Base-by-base conservation (phyloP, 2,113 vertebrate species). In the Elanoides forficatus region DNA sequence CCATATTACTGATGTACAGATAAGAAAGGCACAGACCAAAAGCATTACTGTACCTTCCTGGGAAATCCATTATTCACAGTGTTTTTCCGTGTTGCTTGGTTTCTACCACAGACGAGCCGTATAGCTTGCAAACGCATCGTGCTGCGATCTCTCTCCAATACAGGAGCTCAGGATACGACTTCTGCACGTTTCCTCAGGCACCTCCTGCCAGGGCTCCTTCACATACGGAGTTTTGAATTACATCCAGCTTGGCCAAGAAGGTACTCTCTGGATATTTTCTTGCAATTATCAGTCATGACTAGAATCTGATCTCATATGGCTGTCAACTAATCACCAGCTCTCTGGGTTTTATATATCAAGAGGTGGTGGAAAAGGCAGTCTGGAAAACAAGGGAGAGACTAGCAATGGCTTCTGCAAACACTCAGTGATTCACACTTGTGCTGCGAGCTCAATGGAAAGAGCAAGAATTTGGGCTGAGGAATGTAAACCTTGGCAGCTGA, bases 61-160 rank as follows among this genome's bases (percentile, higher is more conserved):
- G 68, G 58, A 95, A 84, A 92, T 60, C 48, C 21, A 88, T 96
- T 83, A 96, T 30, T 73, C 60, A n/a, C 80, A 95, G 65, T 34
- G 34, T n/a, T 92, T 86, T 96, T 91, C 88, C 63, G 36, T 6
- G 26, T 67, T 65, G 53, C 78, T 94, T 78, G n/a, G 47, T 88
- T 94, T 94, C 80, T 66, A 63, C 40, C 29, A 78, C 78, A 52
- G 78, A 88, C 2, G 7, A 58, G 48, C 43, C 3, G 2, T 43
- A 40, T 5, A 85, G 78, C 40, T 53, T 91, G 66, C 79, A 88
- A 70, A 92, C 75, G 60, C 43, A 74, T 70, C 6, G 2, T 11
- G 42, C 15, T 73, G 42, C 6, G 4, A 55, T 40, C 70, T 25
- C 60, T 52, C 38, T 75, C 52, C 56, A 43, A n/a, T 21, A 22